A percentile compares a stretch with the other conserved stretches of the same genome.
phyloP scores from a whole-genome alignment of 2,888 invertebrate genomes.

The Bibio marci region DNA sequence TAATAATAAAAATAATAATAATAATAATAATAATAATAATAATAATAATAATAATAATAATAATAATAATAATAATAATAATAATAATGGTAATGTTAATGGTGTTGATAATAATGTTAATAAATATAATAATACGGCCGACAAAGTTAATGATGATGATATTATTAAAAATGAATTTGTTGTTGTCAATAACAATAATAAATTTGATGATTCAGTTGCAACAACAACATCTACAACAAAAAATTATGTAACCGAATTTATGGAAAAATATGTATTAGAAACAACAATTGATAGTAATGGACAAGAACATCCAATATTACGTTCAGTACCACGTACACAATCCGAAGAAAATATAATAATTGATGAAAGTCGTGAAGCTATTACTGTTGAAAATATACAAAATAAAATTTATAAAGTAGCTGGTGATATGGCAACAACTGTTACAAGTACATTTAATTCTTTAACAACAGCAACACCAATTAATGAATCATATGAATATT shows the following conservation, averaged over 20 bases:
- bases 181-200: neutral
- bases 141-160: conserved; percentile 17
- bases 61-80: too few species aligned
- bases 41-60: too few species aligned
- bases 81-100: conserved; percentile 9
- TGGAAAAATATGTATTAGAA: conserved; percentile 6
- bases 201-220: neutral
- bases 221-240: neutral
- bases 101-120: conserved; percentile 4
- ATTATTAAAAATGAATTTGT: neutral
- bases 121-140: conserved; percentile 16
- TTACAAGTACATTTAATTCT: conserved; percentile 38
- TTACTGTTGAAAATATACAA: conserved; percentile 23
- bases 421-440: conserved; percentile 36
- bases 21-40: neutral
- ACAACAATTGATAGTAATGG: conserved; percentile 4
- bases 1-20: conserved; percentile 15
- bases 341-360: conserved; percentile 25
- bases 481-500: conserved; percentile 1
- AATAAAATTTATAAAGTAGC: conserved; percentile 39
- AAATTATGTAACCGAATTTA: conserved; percentile 2
- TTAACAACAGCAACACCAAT: conserved; percentile 32
- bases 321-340: conserved; percentile 6
- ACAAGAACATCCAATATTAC: conserved; percentile 1
- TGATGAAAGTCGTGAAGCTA: conserved; percentile 23